These are phyloP conservation scores for Melanostigma gelatinosum DNA, from an alignment of 2,113 vertebrate genomes.

Conservation along the genomic window DNA sequence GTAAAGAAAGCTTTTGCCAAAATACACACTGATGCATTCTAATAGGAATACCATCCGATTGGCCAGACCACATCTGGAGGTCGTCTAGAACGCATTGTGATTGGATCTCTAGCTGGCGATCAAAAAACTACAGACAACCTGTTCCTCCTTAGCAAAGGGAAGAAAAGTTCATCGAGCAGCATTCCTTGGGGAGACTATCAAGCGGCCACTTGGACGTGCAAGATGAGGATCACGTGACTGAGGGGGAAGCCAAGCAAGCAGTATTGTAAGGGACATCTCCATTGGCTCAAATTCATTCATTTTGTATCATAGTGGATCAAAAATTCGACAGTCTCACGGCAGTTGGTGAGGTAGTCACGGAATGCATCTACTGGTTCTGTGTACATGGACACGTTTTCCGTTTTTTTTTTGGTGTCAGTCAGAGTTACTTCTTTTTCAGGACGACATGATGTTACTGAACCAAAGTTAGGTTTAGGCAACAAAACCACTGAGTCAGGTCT, in stretches of 20 bases:
- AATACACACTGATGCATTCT: neutral
- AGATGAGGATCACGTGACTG: neutral
- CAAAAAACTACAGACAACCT: no score
- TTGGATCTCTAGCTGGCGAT: neutral
- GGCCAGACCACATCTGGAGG: slow-evolving; percentile 1
- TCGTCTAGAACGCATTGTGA: neutral
- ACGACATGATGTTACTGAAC: neutral
- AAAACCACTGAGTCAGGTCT: neutral
- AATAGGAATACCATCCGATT: neutral
- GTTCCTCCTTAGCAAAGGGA: neutral
- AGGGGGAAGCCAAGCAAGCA: neutral
- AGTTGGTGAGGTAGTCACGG: no score
- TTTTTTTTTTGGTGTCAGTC: no score
- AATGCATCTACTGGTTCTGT: no score
- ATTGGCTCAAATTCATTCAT: neutral
- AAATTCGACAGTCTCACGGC: no score
- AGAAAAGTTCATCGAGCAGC: neutral
- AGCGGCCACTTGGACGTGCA: no score
- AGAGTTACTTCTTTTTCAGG: no score
- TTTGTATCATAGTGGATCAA: neutral
- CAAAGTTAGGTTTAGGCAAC: neutral
- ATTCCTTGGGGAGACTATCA: no score
- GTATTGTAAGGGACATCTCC: no score
- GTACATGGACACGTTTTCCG: no score
- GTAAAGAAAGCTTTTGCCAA: neutral